phyloP scores from a whole-genome alignment of 2,888 invertebrate species.

The Drosophila tripunctata region DNA sequence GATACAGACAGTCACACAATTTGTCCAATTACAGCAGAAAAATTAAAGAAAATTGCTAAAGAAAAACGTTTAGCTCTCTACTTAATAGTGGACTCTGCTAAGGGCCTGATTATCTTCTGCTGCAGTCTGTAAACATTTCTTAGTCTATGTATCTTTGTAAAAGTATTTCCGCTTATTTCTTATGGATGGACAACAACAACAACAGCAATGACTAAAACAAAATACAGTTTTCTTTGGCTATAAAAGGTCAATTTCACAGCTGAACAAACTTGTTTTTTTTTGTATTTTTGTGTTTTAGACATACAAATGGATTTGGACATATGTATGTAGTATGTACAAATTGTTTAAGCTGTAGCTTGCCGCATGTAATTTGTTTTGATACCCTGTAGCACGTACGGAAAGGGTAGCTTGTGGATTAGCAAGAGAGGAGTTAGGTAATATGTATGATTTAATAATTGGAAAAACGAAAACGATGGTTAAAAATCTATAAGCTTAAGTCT shows the following conservation, averaged over 20 bases:
- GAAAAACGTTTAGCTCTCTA: constrained; percentile 26
- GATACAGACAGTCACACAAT: constrained; percentile 1
- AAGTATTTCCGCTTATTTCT: constrained; percentile 61
- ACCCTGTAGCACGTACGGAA: background rate
- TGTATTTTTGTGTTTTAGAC: constrained; percentile 42
- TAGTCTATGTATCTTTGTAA: constrained; percentile 38
- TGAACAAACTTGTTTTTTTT: constrained; percentile 66
- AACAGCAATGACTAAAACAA: constrained; percentile 10
- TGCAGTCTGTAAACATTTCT: constrained; percentile 20
- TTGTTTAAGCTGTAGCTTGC: constrained; percentile 34
- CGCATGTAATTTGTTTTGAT: constrained; percentile 6
- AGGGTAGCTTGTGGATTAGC: background rate
- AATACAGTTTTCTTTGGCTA: constrained; percentile 41
- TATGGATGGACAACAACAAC: constrained; percentile 24
- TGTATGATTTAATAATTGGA: no score
- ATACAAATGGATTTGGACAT: constrained; percentile 14
- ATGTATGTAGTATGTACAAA: constrained; percentile 38
- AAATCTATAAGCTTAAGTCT: no score
- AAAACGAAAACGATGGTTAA: no score
- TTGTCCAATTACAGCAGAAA: constrained; percentile 16
- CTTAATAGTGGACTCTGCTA: constrained; percentile 32
- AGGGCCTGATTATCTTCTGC: constrained; percentile 28
- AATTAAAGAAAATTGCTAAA: constrained; percentile 26
- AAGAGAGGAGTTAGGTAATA: no score
- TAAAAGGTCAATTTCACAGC: constrained; percentile 75